Evolutionary conservation across 1,140 invertebrate genomes (phyloP), one percentile per base, ranked within the genome.

Genomic region (Alviniconcha marisindica): DNA sequence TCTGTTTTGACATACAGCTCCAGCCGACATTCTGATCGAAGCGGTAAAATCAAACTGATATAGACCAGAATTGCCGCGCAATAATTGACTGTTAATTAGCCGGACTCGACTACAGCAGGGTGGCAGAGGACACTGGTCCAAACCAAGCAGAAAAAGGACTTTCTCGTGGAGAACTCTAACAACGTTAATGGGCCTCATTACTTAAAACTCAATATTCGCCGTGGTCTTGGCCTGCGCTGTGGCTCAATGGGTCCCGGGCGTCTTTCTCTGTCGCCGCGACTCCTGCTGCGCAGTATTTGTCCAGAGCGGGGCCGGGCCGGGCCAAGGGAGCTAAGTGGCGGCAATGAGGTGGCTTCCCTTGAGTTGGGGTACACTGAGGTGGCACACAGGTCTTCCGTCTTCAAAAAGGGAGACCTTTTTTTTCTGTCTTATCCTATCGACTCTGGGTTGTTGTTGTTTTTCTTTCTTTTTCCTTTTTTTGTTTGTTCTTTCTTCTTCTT

Each of bases 171-270:
- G 78, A 66, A 80, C 78, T 80, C 60, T 66, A 69, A 60, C 56
- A 40, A 80, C 78, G 56, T 66, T 80, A 80, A 80, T 80, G 78
- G 78, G 78, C 78, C 78, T 80, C 78, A 69, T 80, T 80, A 80
- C 78, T 80, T 66, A 80, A 80, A 80, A 80, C 78, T 80, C 78
- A 80, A 80, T 80, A 80, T 69, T 80, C 78, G 18, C 28, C 33
- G 78, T 60, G 56, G 42, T 80, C 56, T 80, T 80, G 56, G 40
- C 78, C 69, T 66, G 78, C 44, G 78, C 78, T 3, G 33, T 42
- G 2, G 38, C 60, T 66, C 56, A 80, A 80, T 66, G 78, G 78
- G 10, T 44, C 60, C n/a, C 31, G 78, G 38, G 33, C 4, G 42
- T 60, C 44, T 69, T 80, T 44, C 40, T 40, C 24, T n/a, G n/a